Evolutionary conservation across 1,140 invertebrate species (phyloP), one percentile per base, ranked within the genome.

Genomic region (Ditylenchus dipsaci): DNA sequence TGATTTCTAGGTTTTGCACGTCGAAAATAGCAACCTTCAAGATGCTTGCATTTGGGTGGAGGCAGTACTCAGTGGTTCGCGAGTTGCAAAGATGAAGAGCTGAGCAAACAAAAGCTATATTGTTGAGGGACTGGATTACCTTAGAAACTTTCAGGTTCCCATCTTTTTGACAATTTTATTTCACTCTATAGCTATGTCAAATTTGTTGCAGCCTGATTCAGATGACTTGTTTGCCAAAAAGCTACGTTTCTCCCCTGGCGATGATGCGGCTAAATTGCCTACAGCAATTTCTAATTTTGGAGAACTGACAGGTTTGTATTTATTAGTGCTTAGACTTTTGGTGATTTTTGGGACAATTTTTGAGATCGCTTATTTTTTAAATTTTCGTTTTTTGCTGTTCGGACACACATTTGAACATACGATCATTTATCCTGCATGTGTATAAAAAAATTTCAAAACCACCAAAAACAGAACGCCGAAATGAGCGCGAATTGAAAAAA

Each of bases 181-280:
- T n/a, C n/a, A n/a, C n/a, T n/a, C n/a, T n/a, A 11, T 11, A 17
- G 19, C 7, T 30, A 19, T 30, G 1, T 29, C 3, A 63, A 23
- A 53, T 5, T 7, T 61, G 17, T 70, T 57, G 53, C 63, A 81
- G 74, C 80, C 80, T 8, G 80, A 82, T 63, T 74, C 72, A 27
- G 80, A 82, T 23, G 80, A 82, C 15, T 70, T 81, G 8, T 82
- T 82, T 65, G 65, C 73, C 11, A 78, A 82, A 65, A 82, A 82
- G 60, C 57, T 82, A 15, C 69, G 81, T 11, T 82, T 82, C 63
- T 80, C 81, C 13, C 75, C 79, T 57, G 79, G 79, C 45, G 80
- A 82, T 62, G 80, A 82, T 71, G 80, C 80, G 8, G 69, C 74
- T 1, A 82, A 82, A 67, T 63, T 82, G 38, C 81, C 80, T 23